Base-by-base conservation (phyloP, 2,888 invertebrate species). In the Epirrita christyi region DNA sequence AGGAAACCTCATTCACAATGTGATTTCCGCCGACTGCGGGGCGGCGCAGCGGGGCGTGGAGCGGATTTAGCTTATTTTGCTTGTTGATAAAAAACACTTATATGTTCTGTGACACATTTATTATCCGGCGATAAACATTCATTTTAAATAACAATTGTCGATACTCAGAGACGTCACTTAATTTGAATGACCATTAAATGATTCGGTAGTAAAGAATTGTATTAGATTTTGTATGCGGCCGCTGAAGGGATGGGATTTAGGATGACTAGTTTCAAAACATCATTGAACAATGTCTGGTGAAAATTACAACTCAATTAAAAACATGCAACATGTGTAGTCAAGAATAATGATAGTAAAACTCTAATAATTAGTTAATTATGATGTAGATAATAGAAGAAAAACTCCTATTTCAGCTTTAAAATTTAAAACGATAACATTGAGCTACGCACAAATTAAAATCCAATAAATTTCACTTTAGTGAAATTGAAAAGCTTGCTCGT, bases 1-100 rank as follows among this genome's bases (percentile, higher is more conserved):
- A 73, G 78, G 79, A 78, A 80, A 78, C 71, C 70, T 71, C 68
- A 74, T 78, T 81, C 73, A 75, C 72, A 65, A 69, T 68, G 62
- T 66, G 72, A 76, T 78, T 79, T 79, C 82, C 80, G 70, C 72
- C 66, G 67, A 58, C 66, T 63, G 44, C 51, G n/a, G n/a, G n/a
- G n/a, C n/a, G n/a, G n/a, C n/a, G n/a, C n/a, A n/a, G n/a, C n/a
- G n/a, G n/a, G n/a, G 50, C 28, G 43, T 41, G 43, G 40, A 53
- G 55, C 64, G 71, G 67, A 68, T 63, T 71, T 60, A 56, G 40
- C 55, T 67, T 58, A 60, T 71, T 21, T 66, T 58, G 55, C 55
- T 36, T 55, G 38, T 48, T 37, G 38, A 29, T 28, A 32, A 51
- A 47, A 55, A 41, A 47, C 46, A 40, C 51, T 53, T 40, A 34